Conservation (phyloP, 2,113 vertebrate genomes). For the Suncus etruscus region DNA sequence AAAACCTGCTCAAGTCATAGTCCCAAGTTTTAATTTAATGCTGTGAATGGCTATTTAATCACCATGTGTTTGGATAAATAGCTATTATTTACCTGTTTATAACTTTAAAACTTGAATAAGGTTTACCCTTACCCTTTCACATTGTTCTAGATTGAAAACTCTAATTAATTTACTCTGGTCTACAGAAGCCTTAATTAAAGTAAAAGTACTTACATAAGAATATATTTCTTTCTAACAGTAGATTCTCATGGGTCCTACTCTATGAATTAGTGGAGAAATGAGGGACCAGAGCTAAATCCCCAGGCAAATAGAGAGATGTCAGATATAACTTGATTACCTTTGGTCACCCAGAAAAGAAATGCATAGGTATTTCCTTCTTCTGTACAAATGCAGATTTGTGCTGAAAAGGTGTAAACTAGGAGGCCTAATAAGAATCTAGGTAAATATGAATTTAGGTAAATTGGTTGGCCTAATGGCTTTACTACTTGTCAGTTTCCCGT, state of each 20-base stretch:
- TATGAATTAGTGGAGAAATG: not conserved
- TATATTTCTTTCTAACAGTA: not conserved
- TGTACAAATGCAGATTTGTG: not conserved
- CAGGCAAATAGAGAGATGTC: not conserved
- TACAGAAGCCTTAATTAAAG: not conserved
- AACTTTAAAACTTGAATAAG: not conserved
- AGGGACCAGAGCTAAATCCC: not conserved
- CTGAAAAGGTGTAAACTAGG: not conserved
- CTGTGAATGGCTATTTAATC: not conserved
- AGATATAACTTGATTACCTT: not conserved
- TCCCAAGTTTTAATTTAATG: not conserved
- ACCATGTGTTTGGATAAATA: not conserved
- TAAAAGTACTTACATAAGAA: not conserved
- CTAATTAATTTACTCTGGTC: not conserved
- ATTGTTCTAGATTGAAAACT: not conserved
- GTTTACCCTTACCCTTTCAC: not conserved
- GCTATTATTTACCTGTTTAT: not conserved
- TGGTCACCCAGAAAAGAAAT: not conserved
- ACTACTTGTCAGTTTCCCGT: not conserved
- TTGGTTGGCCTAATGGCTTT: not conserved
- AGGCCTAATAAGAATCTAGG: not conserved
- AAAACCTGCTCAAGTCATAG: not conserved
- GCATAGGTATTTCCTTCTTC: accelerated
- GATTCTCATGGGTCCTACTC: not conserved
- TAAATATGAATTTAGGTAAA: too few relatives aligned